These are phyloP conservation scores for Tenebrio molitor DNA, from an alignment of 1,140 invertebrate genomes.

Conservation along the genomic window DNA sequence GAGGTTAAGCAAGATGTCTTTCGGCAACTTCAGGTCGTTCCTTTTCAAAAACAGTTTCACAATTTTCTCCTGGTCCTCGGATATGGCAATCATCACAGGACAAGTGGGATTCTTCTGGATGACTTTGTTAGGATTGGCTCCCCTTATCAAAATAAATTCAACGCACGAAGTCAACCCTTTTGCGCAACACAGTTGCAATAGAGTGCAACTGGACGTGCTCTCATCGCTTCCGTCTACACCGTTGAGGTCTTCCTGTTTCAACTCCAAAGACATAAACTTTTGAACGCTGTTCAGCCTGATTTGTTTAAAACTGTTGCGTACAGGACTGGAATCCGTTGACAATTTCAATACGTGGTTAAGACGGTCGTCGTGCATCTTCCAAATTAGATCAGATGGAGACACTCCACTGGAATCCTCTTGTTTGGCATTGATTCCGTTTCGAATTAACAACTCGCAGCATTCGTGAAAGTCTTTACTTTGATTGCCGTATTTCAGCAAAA, in stretches of 20 bases:
- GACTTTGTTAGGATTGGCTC: background rate
- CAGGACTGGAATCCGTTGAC: background rate
- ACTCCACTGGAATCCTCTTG: constrained; percentile 14
- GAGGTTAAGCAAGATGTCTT: background rate
- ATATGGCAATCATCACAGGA: background rate
- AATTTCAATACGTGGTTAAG: background rate
- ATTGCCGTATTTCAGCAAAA: constrained; percentile 30
- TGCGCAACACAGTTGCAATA: constrained; percentile 6
- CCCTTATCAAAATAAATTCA: constrained; percentile 1
- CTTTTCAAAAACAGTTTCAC: background rate
- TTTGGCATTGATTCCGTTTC: background rate
- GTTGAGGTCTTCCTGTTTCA: background rate
- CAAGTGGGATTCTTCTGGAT: background rate
- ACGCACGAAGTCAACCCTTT: constrained; percentile 22
- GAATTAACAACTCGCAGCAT: background rate
- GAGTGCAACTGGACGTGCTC: constrained; percentile 7
- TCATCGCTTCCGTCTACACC: background rate
- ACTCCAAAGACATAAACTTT: background rate
- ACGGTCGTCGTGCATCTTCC: background rate
- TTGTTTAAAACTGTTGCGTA: background rate
- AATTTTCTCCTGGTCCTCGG: background rate
- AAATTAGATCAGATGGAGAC: background rate
- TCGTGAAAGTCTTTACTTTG: background rate
- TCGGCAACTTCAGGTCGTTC: background rate
- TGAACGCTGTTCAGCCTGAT: background rate